Evolutionary conservation across 2,797 vertebrate genomes (phyloP).

Genomic region (Tiaroga cobitis): DNA sequence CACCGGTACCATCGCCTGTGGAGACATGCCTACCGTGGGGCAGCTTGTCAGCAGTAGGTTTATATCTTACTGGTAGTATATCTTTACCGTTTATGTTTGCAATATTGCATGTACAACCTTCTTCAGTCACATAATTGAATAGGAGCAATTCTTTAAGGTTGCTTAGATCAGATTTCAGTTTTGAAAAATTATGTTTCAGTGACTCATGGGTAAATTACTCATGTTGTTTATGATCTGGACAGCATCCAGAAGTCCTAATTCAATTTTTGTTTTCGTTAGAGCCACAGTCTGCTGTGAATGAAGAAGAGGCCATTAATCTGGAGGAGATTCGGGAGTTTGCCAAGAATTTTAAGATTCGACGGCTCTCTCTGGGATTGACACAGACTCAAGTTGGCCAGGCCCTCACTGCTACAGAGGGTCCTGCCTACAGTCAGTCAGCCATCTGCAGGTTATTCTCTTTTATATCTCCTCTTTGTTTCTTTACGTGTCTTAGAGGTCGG

Average conservation of each 20-base stretch:
- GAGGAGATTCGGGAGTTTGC: slow-evolving; percentile 99
- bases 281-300: slow-evolving; percentile 79
- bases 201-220: not conserved
- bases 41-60: slow-evolving; percentile 93
- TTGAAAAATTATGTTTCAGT: not conserved
- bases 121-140: not conserved
- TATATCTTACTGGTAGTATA: not conserved
- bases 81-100: not conserved
- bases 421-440: slow-evolving; percentile 96
- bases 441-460: slow-evolving; percentile 88
- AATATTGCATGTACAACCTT: not conserved
- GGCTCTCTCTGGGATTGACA: slow-evolving; percentile 92
- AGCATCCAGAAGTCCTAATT: slow-evolving; percentile 6
- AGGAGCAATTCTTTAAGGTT: not conserved
- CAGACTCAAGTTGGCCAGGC: slow-evolving; percentile 99
- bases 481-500: too few relatives aligned
- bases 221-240: not conserved
- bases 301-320: slow-evolving; percentile 94
- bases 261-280: slow-evolving; percentile 72
- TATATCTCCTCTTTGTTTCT: not conserved
- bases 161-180: not conserved
- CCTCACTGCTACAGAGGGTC: slow-evolving; percentile 93
- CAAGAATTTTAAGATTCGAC: slow-evolving; percentile 98
- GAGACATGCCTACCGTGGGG: slow-evolving; percentile 90
- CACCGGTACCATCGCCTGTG: slow-evolving; percentile 83